Conservation (phyloP, 2,888 invertebrate species). For the Julus scanicus region DNA sequence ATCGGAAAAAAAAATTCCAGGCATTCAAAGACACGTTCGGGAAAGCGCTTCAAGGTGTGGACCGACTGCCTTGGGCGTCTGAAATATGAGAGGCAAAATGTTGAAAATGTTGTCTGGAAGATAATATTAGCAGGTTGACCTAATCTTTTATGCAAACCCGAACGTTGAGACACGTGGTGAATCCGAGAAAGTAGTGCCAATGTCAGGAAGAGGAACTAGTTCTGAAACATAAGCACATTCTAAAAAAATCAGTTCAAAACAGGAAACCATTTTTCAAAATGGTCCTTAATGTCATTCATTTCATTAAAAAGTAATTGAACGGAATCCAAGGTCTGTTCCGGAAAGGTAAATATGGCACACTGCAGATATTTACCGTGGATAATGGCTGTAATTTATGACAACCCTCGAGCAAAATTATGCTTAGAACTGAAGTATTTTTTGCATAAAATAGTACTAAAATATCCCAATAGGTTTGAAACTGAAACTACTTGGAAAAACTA, state of each 20-base stretch:
- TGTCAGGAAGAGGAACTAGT: slow-evolving; percentile 9
- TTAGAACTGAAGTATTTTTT: background rate
- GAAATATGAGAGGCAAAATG: slow-evolving; percentile 30
- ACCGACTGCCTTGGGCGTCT: slow-evolving; percentile 29
- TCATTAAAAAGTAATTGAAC: background rate
- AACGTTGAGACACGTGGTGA: too few relatives aligned
- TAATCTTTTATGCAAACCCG: background rate
- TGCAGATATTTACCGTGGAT: background rate
- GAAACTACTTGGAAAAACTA: background rate
- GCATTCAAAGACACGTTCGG: background rate
- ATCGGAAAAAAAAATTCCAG: background rate
- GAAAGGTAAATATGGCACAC: slow-evolving; percentile 34
- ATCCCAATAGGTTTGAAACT: background rate
- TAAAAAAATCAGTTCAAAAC: background rate
- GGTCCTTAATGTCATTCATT: background rate
- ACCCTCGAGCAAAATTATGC: background rate
- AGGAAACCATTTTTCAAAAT: slow-evolving; percentile 39
- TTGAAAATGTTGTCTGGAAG: slow-evolving; percentile 15
- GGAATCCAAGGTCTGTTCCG: slow-evolving; percentile 5
- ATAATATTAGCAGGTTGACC: slow-evolving; percentile 30
- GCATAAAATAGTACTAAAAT: background rate
- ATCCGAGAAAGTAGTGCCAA: background rate
- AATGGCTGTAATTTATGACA: background rate
- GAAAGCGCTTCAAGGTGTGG: background rate
- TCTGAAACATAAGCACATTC: background rate